Evolutionary conservation across 2,888 invertebrate species (phyloP).

Genomic region (Chouioia cunea): DNA sequence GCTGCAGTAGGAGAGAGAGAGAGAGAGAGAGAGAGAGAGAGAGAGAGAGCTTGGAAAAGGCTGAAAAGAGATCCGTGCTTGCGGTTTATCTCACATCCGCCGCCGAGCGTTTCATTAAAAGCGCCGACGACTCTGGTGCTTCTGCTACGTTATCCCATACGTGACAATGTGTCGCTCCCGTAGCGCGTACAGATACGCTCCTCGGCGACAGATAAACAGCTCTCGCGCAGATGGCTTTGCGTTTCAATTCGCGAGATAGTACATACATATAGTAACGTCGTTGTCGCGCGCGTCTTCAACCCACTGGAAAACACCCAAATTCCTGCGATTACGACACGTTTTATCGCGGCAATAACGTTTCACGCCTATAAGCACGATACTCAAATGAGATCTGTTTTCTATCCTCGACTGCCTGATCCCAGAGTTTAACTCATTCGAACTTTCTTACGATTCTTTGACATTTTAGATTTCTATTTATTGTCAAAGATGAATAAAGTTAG

Average conservation of each 20-base stretch:
- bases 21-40: background rate
- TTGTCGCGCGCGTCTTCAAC: too few species aligned
- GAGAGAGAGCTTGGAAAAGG: constrained; percentile 11
- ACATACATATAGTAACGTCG: constrained; percentile 31
- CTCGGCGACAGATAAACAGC: constrained; percentile 29
- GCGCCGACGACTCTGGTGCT: constrained; percentile 15
- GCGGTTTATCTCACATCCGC: constrained; percentile 38
- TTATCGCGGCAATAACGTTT: too few species aligned
- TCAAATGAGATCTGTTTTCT: background rate
- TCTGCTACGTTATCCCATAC: background rate
- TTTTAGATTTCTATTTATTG: background rate
- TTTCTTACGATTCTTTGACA: background rate
- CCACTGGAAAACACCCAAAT: too few species aligned
- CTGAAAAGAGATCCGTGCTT: constrained; percentile 24
- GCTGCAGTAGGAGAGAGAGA: background rate
- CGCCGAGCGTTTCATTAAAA: constrained; percentile 41
- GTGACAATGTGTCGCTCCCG: constrained; percentile 19
- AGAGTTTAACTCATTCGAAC: too few species aligned
- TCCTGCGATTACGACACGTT: too few species aligned
- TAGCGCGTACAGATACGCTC: background rate
- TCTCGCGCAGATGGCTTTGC: constrained; percentile 28
- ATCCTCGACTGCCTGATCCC: too few species aligned
- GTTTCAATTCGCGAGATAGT: constrained; percentile 33
- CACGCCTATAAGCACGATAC: too few species aligned
- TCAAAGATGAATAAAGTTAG: too few species aligned